phyloP scores from a whole-genome alignment of 2,797 vertebrate species.

The Apogon hyalosoma region DNA sequence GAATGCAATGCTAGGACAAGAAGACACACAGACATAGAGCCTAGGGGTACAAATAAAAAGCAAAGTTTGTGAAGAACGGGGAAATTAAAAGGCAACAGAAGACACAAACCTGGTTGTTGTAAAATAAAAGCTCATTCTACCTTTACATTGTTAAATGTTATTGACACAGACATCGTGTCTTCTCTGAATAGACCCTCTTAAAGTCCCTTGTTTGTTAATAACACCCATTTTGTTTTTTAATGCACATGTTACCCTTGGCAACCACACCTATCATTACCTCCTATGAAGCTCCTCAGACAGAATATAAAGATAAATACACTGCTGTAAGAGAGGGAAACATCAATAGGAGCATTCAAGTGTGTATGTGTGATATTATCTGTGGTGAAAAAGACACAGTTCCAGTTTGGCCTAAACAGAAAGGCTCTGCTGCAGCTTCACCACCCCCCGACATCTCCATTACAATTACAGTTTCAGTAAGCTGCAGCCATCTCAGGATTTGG shows the following conservation, averaged over 20 bases:
- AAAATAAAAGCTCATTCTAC: background rate
- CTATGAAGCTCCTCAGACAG: slow-evolving; percentile 16
- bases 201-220: background rate
- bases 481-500: slow-evolving; percentile 22
- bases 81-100: too few relatives aligned
- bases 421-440: slow-evolving; percentile 21
- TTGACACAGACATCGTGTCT: background rate
- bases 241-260: slow-evolving; percentile 49
- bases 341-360: background rate
- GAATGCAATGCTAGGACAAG: background rate
- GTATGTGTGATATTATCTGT: background rate
- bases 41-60: background rate
- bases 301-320: slow-evolving; percentile 28
- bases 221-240: slow-evolving; percentile 1
- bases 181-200: slow-evolving; percentile 5
- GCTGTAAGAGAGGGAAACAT: slow-evolving; percentile 10
- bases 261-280: slow-evolving; percentile 31
- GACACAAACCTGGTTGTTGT: too few relatives aligned
- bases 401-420: slow-evolving; percentile 16
- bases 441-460: slow-evolving; percentile 30
- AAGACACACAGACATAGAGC: background rate
- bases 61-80: background rate
- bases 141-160: background rate
- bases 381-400: slow-evolving; percentile 20
- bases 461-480: slow-evolving; percentile 30